These are phyloP conservation scores for Branchipolynoe longqiensis DNA, from an alignment of 2,888 invertebrate species.

Conservation along the genomic window DNA sequence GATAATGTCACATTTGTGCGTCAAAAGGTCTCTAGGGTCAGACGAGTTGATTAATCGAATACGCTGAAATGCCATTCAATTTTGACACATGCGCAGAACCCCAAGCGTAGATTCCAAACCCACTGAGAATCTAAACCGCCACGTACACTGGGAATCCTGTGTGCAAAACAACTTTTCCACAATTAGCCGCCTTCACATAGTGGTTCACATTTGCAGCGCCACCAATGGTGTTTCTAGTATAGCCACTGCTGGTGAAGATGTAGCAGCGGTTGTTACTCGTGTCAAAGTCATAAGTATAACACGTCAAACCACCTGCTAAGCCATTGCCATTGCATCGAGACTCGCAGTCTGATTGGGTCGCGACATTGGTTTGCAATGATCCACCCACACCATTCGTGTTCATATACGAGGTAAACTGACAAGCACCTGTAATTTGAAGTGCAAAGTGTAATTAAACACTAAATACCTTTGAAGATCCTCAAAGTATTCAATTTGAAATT, in stretches of 20 bases:
- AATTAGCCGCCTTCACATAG: neutral
- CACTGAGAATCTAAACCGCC: neutral
- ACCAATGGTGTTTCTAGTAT: neutral
- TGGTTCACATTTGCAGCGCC: neutral
- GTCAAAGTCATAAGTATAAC: slow-evolving; percentile 15
- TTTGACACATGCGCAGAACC: no score
- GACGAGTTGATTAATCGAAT: no score
- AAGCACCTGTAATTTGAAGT: neutral
- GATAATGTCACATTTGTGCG: no score
- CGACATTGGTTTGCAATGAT: neutral
- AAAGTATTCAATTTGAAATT: neutral
- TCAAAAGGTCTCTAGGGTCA: no score
- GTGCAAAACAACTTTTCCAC: no score
- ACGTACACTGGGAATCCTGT: neutral
- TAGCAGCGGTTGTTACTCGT: neutral
- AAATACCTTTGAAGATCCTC: neutral
- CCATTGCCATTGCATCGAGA: slow-evolving; percentile 2
- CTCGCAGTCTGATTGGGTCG: neutral
- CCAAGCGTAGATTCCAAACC: no score
- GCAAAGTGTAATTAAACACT: neutral
- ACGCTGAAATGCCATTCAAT: no score
- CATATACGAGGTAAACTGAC: neutral
- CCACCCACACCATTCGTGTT: neutral
- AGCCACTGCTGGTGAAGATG: neutral
- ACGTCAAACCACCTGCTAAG: neutral